Base-by-base conservation (phyloP, 2,797 vertebrate species). In the Alca torda region DNA sequence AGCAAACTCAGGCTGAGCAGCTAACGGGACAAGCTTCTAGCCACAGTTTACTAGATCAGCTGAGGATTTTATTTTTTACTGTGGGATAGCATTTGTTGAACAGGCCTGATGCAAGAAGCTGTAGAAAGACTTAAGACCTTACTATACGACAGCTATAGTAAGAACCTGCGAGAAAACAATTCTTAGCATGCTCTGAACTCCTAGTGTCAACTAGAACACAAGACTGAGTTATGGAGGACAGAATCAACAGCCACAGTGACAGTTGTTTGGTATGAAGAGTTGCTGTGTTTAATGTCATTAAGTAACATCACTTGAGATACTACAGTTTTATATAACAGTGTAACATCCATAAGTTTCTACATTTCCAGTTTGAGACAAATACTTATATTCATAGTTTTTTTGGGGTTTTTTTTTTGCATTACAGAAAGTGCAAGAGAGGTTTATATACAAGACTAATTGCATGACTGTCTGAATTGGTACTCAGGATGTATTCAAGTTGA, bases 281-380 rank as follows among this genome's bases (percentile, higher is more conserved):
- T 94, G 90, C 84, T 96, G 35, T 95, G 72, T 97, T 97, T 97
- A 98, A 97, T 97, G 80, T 67, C 89, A 90, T 94, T 96, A 96
- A 43, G 93, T 89, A 97, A 95, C 87, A 92, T 37, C 48, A 74
- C 43, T 95, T 86, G 89, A 85, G 84, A 81, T 72, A 97, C 60
- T 96, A 97, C 69, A 94, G 65, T 95, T 96, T 84, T 78, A 70
- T 26, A 46, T 76, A 94, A 95, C 85, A 96, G 46, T 91, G 61
- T 95, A 95, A 97, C 90, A 93, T 96, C 82, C 70, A 26, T 65
- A 94, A 90, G 43, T 88, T 97, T 96, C 94, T 97, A 93, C 61
- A 95, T 97, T 98, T 98, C 97, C 98, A 98, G 97, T 98, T 98
- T 96, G 77, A 97, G 96, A 98, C 95, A 96, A 95, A 97, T 94